Evolutionary conservation across 2,888 invertebrate species (phyloP).

Genomic region (Ferdinandea cuprea): DNA sequence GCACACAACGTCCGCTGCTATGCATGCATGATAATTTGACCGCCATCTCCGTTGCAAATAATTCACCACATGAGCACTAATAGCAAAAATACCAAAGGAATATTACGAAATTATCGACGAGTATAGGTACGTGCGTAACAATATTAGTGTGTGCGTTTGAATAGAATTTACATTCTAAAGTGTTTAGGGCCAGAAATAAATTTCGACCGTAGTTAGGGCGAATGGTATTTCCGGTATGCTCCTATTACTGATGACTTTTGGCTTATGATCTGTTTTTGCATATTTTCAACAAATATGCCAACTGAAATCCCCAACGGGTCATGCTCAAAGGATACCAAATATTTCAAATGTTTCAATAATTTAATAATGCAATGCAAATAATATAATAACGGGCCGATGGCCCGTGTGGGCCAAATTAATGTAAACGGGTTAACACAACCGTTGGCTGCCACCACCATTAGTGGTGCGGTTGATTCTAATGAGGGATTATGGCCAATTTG

Average conservation of each 20-base stretch:
- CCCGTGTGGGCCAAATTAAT: background rate
- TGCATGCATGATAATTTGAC: background rate
- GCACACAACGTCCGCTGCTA: background rate
- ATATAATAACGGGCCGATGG: background rate
- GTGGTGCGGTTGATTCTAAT: background rate
- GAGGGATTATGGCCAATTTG: background rate
- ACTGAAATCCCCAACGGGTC: constrained; percentile 3
- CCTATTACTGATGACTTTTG: background rate
- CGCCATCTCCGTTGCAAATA: background rate
- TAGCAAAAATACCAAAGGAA: background rate
- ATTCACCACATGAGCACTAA: background rate
- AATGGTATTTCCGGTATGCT: no score
- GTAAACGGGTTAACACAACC: background rate
- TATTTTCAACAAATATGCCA: background rate
- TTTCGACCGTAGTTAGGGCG: background rate
- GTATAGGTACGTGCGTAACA: no score
- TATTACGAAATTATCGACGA: background rate
- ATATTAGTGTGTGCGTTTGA: background rate
- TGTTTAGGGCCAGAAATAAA: background rate
- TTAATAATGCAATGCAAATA: background rate
- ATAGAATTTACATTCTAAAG: background rate
- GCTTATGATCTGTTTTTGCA: background rate
- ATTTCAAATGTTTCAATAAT: background rate
- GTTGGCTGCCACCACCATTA: background rate
- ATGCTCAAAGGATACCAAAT: background rate